Base-by-base conservation (phyloP, 2,113 vertebrate species). In the Baryphthengus martii region DNA sequence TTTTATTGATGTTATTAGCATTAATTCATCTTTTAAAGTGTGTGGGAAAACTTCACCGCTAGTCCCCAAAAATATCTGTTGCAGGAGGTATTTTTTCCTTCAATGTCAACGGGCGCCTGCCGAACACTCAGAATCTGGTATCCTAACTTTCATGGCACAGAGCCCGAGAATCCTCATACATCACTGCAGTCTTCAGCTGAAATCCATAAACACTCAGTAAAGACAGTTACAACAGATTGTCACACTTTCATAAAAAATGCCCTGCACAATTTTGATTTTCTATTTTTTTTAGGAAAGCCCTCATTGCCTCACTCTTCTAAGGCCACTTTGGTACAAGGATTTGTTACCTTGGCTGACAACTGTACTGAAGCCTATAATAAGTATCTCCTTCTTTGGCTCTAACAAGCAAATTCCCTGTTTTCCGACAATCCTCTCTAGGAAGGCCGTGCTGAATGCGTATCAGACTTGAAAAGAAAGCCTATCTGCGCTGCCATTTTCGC, bases 341-440 rank as follows among this genome's bases (percentile, higher is more conserved):
- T 94, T 94, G 77, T 97, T 95, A 88, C 95, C 79, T 94, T 85
- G 53, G 89, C 68, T 96, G 95, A 97, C 90, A 96, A 96, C 74
- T 88, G 40, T 65, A 75, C 83, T 79, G 96, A 92, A 96, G 49
- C 77, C 92, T 76, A 52, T 94, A 96, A 95, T 95, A 96, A 96
- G 61, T 97, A 94, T 96, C 77, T 84, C 91, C 89, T 96, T 96
- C 82, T 95, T 94, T 98, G 8, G 2, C 88, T 96, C 71, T 96
- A 93, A 96, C 95, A 97, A 98, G 94, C 81, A 94, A 97, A 97
- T 95, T 93, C 94, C 94, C 93, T 95, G 92, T 97, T 97, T 97
- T 83, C 93, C 3, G 90, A 95, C 90, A 95, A 91, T 44, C 88
- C 86, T 96, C 93, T 96, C 96, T 88, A 96, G 89, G 95, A 96